These are phyloP conservation scores for Unio pictorum DNA, from an alignment of 2,888 invertebrate species.

Conservation along the genomic window DNA sequence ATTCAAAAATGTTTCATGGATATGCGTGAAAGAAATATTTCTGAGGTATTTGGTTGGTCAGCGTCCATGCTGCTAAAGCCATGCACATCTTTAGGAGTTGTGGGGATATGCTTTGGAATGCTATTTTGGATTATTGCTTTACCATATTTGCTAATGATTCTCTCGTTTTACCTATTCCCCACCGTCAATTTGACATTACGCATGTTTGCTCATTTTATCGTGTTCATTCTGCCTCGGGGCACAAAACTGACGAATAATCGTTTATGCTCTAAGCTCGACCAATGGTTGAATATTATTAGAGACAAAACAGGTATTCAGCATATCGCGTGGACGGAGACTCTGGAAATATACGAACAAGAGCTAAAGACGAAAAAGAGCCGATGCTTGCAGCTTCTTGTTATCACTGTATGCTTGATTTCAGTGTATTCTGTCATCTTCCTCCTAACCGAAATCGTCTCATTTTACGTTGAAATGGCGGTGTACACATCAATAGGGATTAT, in stretches of 20 bases:
- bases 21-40: slow-evolving; percentile 43
- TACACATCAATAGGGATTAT: slow-evolving; percentile 65
- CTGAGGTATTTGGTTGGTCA: slow-evolving; percentile 39
- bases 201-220: slow-evolving; percentile 48
- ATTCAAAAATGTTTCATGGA: slow-evolving; percentile 51
- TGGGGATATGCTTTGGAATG: slow-evolving; percentile 53
- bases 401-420: slow-evolving; percentile 46
- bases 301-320: too few relatives aligned
- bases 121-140: slow-evolving; percentile 52
- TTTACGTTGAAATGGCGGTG: slow-evolving; percentile 61
- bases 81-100: slow-evolving; percentile 54
- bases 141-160: slow-evolving; percentile 46
- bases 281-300: background rate
- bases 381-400: slow-evolving; percentile 35
- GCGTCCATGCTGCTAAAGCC: slow-evolving; percentile 57
- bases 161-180: slow-evolving; percentile 61
- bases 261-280: background rate
- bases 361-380: slow-evolving; percentile 13
- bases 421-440: slow-evolving; percentile 57
- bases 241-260: slow-evolving; percentile 2
- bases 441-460: slow-evolving; percentile 60
- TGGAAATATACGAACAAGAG: slow-evolving; percentile 24
- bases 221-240: slow-evolving; percentile 44
- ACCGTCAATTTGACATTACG: slow-evolving; percentile 57
- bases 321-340: slow-evolving; percentile 25